phyloP scores from a whole-genome alignment of 1,140 invertebrate genomes.

The Leptopilina clavipes region DNA sequence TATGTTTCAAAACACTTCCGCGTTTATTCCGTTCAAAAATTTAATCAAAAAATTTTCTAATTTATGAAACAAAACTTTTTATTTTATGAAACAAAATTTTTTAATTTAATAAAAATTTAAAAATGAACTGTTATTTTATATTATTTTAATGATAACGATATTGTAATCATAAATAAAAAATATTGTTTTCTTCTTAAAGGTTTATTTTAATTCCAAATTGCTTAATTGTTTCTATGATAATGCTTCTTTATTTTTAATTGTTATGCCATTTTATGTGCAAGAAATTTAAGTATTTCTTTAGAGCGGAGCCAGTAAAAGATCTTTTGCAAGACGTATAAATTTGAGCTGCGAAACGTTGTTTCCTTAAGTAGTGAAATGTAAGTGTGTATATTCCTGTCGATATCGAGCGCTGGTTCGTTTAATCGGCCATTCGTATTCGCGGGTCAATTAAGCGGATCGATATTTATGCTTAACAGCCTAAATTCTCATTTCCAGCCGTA shows the following conservation, averaged over 20 bases:
- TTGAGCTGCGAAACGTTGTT: constrained; percentile 2
- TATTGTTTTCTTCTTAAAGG: background rate
- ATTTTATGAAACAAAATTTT: background rate
- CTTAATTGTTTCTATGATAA: too few relatives aligned
- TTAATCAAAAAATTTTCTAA: background rate
- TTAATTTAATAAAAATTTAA: too few relatives aligned
- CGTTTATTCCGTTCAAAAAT: constrained; percentile 4
- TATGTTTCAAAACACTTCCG: constrained; percentile 9
- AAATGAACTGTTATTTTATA: background rate
- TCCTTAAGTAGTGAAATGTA: background rate
- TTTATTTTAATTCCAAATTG: background rate
- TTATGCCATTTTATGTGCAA: background rate
- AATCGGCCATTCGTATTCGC: constrained; percentile 53
- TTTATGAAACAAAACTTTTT: background rate
- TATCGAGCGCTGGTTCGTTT: constrained; percentile 41
- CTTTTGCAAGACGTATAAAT: constrained; percentile 17
- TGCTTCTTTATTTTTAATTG: background rate
- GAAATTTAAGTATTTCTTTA: background rate
- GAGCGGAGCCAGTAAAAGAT: background rate
- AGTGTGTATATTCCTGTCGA: background rate
- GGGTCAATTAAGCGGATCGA: constrained; percentile 56
- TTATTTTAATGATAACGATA: too few relatives aligned
- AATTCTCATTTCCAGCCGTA: constrained; percentile 46
- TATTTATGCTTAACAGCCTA: constrained; percentile 53
- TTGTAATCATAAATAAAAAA: background rate